These are phyloP conservation scores for Athrips mouffetella DNA, from an alignment of 2,888 invertebrate genomes.

Conservation along the genomic window DNA sequence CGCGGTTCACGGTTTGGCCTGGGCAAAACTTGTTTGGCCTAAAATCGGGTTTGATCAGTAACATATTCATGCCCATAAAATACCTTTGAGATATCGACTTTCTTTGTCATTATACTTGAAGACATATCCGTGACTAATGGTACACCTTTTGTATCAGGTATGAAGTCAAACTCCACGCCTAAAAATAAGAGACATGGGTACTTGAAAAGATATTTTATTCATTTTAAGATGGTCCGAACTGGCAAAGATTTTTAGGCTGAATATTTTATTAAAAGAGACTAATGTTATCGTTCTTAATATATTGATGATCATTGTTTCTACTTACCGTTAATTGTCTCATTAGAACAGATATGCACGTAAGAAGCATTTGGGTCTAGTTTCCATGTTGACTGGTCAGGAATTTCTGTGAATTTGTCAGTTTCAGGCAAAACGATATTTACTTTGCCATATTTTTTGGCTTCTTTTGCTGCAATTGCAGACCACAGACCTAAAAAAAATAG, in stretches of 20 bases:
- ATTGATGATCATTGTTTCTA: constrained; percentile 14
- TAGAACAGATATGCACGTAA: constrained; percentile 97
- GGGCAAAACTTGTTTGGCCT: too few species aligned
- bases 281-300: too few species aligned
- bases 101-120: constrained; percentile 94
- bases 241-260: too few species aligned
- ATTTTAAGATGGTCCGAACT: too few species aligned
- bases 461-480: constrained; percentile 97
- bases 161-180: constrained; percentile 91
- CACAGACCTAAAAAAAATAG: constrained; percentile 84
- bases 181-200: too few species aligned
- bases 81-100: constrained; percentile 93
- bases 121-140: constrained; percentile 98
- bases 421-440: constrained; percentile 91
- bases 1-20: too few species aligned
- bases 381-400: constrained; percentile 89
- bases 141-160: constrained; percentile 89
- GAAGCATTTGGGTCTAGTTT: constrained; percentile 92
- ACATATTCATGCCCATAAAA: too few species aligned
- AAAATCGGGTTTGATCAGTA: too few species aligned
- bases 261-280: too few species aligned
- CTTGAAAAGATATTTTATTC: too few species aligned
- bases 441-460: constrained; percentile 95
- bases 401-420: constrained; percentile 82
- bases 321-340: constrained; percentile 98